Evolutionary conservation across 2,797 vertebrate species (phyloP).

Genomic region (Yasuhikotakia modesta): DNA sequence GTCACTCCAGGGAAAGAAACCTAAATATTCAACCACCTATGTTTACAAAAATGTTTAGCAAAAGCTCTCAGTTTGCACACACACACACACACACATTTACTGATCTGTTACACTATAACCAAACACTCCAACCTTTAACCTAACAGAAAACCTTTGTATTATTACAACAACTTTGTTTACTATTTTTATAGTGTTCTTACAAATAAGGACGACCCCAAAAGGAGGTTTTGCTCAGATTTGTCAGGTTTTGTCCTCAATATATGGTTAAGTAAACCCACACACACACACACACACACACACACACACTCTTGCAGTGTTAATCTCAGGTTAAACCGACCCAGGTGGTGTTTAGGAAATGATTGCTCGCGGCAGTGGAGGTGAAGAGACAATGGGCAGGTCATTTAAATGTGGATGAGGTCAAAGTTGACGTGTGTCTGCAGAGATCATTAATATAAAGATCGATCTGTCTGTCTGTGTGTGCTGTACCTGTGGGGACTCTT

Average conservation of each 20-base stretch:
- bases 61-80: conserved; percentile 29
- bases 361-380: conserved; percentile 45
- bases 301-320: conserved; percentile 60
- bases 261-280: not conserved
- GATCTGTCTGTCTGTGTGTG: conserved; percentile 52
- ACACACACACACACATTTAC: conserved; percentile 21
- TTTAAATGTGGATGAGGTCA: conserved; percentile 70
- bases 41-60: conserved; percentile 56
- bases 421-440: conserved; percentile 63
- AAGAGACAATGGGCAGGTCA: conserved; percentile 62
- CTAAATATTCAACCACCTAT: conserved; percentile 14
- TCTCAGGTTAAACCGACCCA: conserved; percentile 64
- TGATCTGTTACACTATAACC: too few species aligned
- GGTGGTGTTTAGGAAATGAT: conserved; percentile 65
- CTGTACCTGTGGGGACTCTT: conserved; percentile 52
- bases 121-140: too few species aligned
- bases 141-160: too few species aligned
- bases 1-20: not conserved
- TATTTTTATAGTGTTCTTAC: too few species aligned
- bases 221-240: too few species aligned
- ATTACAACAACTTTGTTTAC: too few species aligned
- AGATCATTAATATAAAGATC: conserved; percentile 64
- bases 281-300: conserved; percentile 40
- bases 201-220: too few species aligned
- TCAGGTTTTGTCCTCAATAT: too few species aligned